Evolutionary conservation across 2,888 invertebrate species (phyloP).

Genomic region (Achlya flavicornis): DNA sequence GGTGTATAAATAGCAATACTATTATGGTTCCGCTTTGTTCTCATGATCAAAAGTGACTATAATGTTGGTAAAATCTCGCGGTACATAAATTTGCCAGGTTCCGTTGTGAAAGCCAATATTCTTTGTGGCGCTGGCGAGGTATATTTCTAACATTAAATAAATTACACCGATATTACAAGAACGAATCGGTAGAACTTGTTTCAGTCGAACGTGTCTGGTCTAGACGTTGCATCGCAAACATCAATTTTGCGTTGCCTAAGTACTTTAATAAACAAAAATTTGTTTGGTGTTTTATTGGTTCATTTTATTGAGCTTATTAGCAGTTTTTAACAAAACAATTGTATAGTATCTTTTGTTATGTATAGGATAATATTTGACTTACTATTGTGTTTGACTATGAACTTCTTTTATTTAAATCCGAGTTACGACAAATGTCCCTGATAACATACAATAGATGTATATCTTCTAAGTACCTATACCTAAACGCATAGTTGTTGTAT

Average conservation of each 20-base stretch:
- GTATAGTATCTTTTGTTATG: not conserved
- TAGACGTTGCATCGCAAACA: conserved; percentile 68
- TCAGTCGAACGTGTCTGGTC: conserved; percentile 69
- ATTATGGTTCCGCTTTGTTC: conserved; percentile 60
- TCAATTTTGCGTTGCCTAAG: conserved; percentile 65
- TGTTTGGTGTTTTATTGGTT: conserved; percentile 25
- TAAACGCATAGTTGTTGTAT: not conserved
- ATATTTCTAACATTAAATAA: conserved; percentile 83
- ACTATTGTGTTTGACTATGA: not conserved
- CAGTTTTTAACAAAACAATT: not conserved
- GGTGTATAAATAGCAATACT: not conserved
- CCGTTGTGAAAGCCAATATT: conserved; percentile 84
- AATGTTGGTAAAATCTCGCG: conserved; percentile 72
- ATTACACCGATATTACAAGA: conserved; percentile 82
- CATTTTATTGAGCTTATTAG: conserved; percentile 12
- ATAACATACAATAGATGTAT: too few relatives aligned
- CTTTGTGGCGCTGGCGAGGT: conserved; percentile 78
- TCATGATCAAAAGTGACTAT: conserved; percentile 60
- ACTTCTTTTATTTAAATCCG: too few relatives aligned
- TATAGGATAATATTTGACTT: not conserved
- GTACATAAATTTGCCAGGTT: conserved; percentile 80
- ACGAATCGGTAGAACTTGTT: conserved; percentile 78
- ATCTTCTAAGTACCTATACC: not conserved
- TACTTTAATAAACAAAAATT: conserved; percentile 41
- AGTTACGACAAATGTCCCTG: too few relatives aligned